These are phyloP conservation scores for Lepidothrix coronata DNA, from an alignment of 2,113 vertebrate genomes.

Conservation along the genomic window DNA sequence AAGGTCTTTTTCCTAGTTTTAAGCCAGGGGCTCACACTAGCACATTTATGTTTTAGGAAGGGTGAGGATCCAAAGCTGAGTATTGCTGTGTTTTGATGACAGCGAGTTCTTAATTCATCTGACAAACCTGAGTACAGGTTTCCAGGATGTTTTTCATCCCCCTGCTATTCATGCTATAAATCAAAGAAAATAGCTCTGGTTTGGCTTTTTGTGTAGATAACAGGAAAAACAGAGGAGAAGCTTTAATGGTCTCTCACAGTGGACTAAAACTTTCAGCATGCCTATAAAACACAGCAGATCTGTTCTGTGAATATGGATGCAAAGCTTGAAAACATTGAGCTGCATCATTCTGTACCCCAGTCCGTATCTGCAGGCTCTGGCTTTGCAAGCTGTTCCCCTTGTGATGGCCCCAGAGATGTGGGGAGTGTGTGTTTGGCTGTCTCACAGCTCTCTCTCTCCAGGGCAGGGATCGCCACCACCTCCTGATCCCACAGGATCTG, in stretches of 20 bases:
- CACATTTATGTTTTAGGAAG: background rate
- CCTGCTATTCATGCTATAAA: background rate
- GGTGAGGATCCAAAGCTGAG: background rate
- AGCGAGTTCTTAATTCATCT: background rate
- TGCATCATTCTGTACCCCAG: background rate
- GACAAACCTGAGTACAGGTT: background rate
- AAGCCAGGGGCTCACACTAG: background rate
- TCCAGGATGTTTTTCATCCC: background rate
- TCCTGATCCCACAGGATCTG: background rate
- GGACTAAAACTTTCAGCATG: background rate
- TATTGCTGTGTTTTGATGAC: background rate
- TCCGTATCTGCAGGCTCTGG: background rate
- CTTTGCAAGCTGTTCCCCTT: background rate
- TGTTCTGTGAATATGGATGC: background rate
- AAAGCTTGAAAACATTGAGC: background rate
- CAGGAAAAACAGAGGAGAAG: background rate
- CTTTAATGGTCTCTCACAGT: background rate
- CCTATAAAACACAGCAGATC: background rate
- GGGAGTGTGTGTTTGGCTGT: too few relatives aligned
- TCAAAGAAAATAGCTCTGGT: background rate
- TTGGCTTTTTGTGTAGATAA: background rate
- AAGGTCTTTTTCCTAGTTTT: background rate
- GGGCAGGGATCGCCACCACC: fast-evolving
- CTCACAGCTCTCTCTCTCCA: background rate
- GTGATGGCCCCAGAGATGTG: fast-evolving